A percentile compares a stretch with the other conserved stretches of the same genome.
Evolutionary conservation across 2,797 vertebrate genomes (phyloP).

Genomic region (Spinibarbus caldwelli): DNA sequence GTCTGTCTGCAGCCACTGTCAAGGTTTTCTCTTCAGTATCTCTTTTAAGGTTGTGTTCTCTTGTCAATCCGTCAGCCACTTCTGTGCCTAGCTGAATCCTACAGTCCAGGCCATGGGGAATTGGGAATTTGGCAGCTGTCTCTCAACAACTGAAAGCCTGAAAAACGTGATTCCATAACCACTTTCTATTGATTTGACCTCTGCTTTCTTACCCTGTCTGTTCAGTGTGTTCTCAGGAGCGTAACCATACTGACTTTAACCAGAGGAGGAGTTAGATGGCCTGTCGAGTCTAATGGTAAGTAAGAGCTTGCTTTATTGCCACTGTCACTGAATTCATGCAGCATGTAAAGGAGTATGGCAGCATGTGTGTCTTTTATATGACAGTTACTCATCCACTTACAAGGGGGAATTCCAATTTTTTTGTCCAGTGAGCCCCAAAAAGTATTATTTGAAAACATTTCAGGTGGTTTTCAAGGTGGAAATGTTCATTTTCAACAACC

Average conservation of each 20-base stretch:
- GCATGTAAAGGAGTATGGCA: not conserved
- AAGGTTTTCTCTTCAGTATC: not conserved
- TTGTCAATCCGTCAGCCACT: not conserved
- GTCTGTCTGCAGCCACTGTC: not conserved
- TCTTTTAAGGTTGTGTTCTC: slow-evolving; percentile 6
- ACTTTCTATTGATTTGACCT: slow-evolving; percentile 39
- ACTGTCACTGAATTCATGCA: not conserved
- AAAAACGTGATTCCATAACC: not conserved
- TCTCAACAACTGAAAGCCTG: slow-evolving; percentile 20
- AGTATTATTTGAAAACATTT: not conserved
- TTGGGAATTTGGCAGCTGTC: slow-evolving; percentile 9
- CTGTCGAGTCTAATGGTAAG: slow-evolving; percentile 2
- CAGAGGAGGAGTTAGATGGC: slow-evolving; percentile 11
- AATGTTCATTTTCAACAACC: not conserved
- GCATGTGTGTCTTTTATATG: not conserved
- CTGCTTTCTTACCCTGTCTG: not conserved
- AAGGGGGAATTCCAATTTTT: not conserved
- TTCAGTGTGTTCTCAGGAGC: not conserved
- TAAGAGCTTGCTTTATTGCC: slow-evolving; percentile 1
- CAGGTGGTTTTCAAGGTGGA: no score
- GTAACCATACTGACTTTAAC: not conserved
- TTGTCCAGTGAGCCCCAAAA: not conserved
- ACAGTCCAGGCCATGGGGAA: not conserved
- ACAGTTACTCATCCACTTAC: not conserved
- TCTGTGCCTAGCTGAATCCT: not conserved